Base-by-base conservation (phyloP, 2,888 invertebrate genomes). In the Phorcus lineatus region DNA sequence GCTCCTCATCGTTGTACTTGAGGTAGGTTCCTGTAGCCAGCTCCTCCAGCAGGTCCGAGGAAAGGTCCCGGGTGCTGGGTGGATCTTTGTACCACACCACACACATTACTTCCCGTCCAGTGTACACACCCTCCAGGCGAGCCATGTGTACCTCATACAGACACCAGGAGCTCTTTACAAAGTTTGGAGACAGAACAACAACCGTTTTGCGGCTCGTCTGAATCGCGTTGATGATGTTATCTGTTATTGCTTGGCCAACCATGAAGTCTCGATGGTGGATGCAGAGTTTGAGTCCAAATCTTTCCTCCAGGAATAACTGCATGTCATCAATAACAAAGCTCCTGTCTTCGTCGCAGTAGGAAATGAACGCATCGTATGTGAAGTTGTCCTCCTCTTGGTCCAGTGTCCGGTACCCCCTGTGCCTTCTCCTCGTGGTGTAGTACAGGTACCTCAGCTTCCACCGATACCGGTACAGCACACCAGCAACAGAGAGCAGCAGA, bases 141-240 rank as follows among this genome's bases (percentile, higher is more conserved):
- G 83, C 84, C 83, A 84, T 83, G 28, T 84, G 80, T 78, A 85
- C 77, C 74, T 85, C 85, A 52, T 80, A 85, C n/a, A 79, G 55
- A 36, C 85, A 85, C 85, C 85, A 85, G 22, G 81, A 70, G 54
- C 83, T 83, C 3, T 54, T 54, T 17, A 83, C 40, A 77, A 83
- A 85, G 31, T 40, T 62, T 3, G 66, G 53, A 9, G 83, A 81
- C 57, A 85, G 52, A 2, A 83, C 17, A 24, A 83, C 75, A 31
- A 85, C 16, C 11, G 83, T 82, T 57, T 79, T 82, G 4, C 77
- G 52, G n/a, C 81, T 81, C 22, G 77, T 78, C 40, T 80, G 77
- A 6, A 85, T 80, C 0, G 83, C 85, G 40, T 80, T 47, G 28
- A 81, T 57, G 24, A 85, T 85, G 40, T 83, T 85, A 2, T 82